phyloP scores from a whole-genome alignment of 1,140 invertebrate genomes.

The Acromyrmex heyeri region DNA sequence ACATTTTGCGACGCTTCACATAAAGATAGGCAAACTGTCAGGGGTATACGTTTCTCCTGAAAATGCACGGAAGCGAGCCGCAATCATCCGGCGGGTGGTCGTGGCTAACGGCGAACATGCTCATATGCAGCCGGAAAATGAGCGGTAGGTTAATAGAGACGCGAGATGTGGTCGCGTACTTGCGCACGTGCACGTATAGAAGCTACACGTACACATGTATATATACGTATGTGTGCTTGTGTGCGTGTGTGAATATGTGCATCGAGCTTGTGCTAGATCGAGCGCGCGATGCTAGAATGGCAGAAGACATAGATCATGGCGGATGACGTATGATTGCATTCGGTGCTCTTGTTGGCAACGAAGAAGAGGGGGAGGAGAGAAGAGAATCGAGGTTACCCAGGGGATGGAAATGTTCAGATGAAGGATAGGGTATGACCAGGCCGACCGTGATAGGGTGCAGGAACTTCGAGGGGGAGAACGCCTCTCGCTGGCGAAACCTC shows the following conservation, averaged over 20 bases:
- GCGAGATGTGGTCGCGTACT: constrained; percentile 50
- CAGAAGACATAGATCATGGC: constrained; percentile 85
- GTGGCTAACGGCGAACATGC: constrained; percentile 10
- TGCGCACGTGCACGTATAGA: not conserved
- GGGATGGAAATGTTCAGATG: constrained; percentile 85
- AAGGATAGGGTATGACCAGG: constrained; percentile 85
- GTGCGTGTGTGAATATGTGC: constrained; percentile 24
- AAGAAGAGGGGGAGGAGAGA: constrained; percentile 50
- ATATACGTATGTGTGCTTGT: not conserved
- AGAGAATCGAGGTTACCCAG: constrained; percentile 57
- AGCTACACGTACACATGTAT: not conserved
- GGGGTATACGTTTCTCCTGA: not conserved
- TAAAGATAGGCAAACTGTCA: constrained; percentile 11
- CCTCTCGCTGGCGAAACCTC: constrained; percentile 76
- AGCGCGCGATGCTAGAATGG: constrained; percentile 63
- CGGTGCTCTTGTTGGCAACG: constrained; percentile 66
- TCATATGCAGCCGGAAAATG: constrained; percentile 73
- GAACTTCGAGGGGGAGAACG: constrained; percentile 62
- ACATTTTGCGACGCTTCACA: not conserved
- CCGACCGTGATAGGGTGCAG: constrained; percentile 79
- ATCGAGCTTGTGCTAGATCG: constrained; percentile 3
- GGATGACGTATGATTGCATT: constrained; percentile 86
- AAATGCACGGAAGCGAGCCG: constrained; percentile 13
- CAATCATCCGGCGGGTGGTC: constrained; percentile 22
- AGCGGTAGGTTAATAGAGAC: constrained; percentile 77